Evolutionary conservation across 2,797 vertebrate genomes (phyloP), one percentile per base, ranked within the genome.

Genomic region (Nannoperca australis): DNA sequence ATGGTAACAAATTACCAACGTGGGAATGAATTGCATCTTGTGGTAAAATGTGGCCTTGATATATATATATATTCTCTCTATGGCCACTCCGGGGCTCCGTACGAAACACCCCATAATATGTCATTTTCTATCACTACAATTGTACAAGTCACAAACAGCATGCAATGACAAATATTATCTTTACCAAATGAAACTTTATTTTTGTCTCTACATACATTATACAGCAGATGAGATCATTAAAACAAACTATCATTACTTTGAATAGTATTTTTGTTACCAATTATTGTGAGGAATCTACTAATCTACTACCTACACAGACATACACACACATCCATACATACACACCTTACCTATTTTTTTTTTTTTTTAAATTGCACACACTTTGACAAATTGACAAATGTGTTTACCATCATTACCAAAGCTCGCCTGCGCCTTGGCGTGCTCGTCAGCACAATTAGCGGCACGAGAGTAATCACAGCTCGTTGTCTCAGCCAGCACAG

Each of bases 391-490:
- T 76, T 82, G 82, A 88, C 63, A 83, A 83, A 87, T 65, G 77
- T 82, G 79, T 90, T 92, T 88, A 74, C 76, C 61, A 49, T 92
- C 83, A 89, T 91, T 88, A 88, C 68, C 58, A 59, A 73, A 42
- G 75, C 86, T 84, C 24, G 55, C 73, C 82, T 20, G 61, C n/a
- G 51, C 73, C 63, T 76, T 18, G 11, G 30, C 64, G 30, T 78
- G 79, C 79, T 88, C 72, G 32, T 89, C 81, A 72, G 81, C 63
- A 67, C 85, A 91, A 91, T 93, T 92, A 92, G 81, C 69, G 9
- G 70, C 81, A 78, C 44, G 81, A 80, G 82, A 86, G 75, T 87
- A 91, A 91, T 93, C 88, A 77, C 79, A 75, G 67, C 78, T 82
- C 86, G 74, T 78, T 78, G 73, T 76, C 58, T 84, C 78, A 73